Conservation (phyloP, 2,113 vertebrate genomes). For the Pseudorhombus dupliciocellatus region DNA sequence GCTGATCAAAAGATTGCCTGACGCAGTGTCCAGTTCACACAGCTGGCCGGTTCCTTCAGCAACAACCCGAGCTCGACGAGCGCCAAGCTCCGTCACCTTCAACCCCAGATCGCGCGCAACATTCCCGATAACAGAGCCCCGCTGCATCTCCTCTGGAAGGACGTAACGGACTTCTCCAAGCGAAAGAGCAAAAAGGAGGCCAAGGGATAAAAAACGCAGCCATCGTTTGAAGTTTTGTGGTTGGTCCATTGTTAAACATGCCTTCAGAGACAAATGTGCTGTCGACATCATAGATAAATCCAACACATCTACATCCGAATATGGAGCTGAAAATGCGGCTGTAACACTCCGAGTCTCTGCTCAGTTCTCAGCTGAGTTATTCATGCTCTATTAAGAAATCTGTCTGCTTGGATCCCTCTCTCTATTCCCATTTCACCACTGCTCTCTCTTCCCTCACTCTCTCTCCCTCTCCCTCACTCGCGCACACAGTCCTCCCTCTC, state of each 20-base stretch:
- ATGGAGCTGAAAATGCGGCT: conserved; percentile 49
- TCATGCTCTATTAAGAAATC: conserved; percentile 70
- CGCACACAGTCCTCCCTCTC: conserved; percentile 9
- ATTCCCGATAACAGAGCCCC: conserved; percentile 73
- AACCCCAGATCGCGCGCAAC: conserved; percentile 75
- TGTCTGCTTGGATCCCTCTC: conserved; percentile 64
- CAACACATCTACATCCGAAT: conserved; percentile 20
- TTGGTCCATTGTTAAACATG: conserved; percentile 33
- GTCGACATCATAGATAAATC: conserved; percentile 36
- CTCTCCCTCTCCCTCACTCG: conserved; percentile 6
- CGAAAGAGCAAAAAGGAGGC: conserved; percentile 40
- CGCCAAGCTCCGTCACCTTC: conserved; percentile 54
- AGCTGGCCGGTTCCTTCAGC: conserved; percentile 71
- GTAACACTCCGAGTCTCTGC: conserved; percentile 38
- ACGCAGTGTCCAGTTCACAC: conserved; percentile 73
- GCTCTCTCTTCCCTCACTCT: conserved; percentile 13
- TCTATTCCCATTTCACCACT: conserved; percentile 33
- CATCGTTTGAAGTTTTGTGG: conserved; percentile 27
- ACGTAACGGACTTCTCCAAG: conserved; percentile 74
- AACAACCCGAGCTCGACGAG: conserved; percentile 72
- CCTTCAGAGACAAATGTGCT: conserved; percentile 17
- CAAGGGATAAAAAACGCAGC: conserved; percentile 42
- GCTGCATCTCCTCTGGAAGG: conserved; percentile 77
- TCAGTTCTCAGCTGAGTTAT: conserved; percentile 61
- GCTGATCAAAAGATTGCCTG: conserved; percentile 76